Base-by-base conservation (phyloP, 1,140 invertebrate genomes). In the Euschistus heros region DNA sequence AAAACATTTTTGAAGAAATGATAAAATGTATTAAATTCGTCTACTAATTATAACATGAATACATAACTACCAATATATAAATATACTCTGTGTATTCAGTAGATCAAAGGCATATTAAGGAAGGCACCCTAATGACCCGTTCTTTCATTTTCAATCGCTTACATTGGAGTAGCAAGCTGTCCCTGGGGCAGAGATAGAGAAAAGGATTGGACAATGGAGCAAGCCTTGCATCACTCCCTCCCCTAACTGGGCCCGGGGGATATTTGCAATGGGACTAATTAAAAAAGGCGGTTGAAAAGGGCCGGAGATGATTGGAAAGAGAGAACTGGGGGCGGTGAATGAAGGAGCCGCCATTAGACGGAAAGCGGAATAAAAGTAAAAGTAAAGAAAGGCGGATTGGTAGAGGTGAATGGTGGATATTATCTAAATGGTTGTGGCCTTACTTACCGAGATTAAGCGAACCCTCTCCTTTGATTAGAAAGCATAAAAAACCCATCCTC, bases 291-390 rank as follows among this genome's bases (percentile, higher is more conserved):
- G n/a, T 50, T 50, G 47, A 50, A 50, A 50, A 50, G 47, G 47
- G 47, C 20, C 1, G 47, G 47, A 50, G 47, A 22, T 18, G 47
- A 50, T 50, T 50, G 47, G 47, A 50, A 50, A 50, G 47, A 50
- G 47, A 22, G 47, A 20, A 22, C n/a, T 7, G 33, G 33, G 33
- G n/a, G 47, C n/a, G 47, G 47, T 20, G 20, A 22, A 22, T 18
- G 47, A 50, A 22, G 47, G 47, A 20, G 20, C 47, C n/a, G 47
- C 47, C 47, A 50, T 50, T 50, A 50, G 47, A 37, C 33, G 47
- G 47, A 50, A 50, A 50, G 47, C 47, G 47, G 47, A 50, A 50
- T 50, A 50, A 50, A 50, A 50, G 47, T 50, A 50, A 50, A 50
- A 50, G 47, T 22, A 50, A 50, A 50, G 47, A 50, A 50, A 50